Conservation (phyloP, 1,140 invertebrate species). For the Lordiphosa clarofinis region DNA sequence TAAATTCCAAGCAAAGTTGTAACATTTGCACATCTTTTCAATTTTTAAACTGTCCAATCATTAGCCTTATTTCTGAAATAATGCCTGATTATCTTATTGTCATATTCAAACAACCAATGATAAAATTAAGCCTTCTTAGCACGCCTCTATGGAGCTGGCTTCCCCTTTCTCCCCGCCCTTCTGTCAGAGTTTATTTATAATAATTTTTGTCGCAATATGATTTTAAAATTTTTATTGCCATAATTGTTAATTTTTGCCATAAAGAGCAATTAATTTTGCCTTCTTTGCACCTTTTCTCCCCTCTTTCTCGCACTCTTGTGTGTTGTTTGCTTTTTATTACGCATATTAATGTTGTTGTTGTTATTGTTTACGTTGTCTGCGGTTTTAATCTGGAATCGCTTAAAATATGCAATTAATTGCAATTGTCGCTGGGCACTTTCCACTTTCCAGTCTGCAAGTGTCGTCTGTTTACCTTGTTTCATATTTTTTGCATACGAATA, state of each 20-base stretch:
- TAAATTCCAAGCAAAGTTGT: too few relatives aligned
- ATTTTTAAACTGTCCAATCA: too few relatives aligned
- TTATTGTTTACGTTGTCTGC: slow-evolving; percentile 58
- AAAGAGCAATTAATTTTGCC: slow-evolving; percentile 50
- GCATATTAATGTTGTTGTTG: slow-evolving; percentile 24
- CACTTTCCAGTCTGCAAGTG: slow-evolving; percentile 21
- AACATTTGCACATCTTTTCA: too few relatives aligned
- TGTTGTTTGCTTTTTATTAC: slow-evolving; percentile 28
- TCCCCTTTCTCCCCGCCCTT: neutral
- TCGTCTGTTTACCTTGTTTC: slow-evolving; percentile 17
- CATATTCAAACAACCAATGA: slow-evolving; percentile 22
- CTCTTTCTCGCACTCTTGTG: slow-evolving; percentile 1
- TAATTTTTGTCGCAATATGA: slow-evolving; percentile 59
- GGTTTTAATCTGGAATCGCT: slow-evolving; percentile 62
- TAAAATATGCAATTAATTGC: slow-evolving; percentile 69
- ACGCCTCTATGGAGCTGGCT: too few relatives aligned
- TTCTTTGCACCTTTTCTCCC: slow-evolving; percentile 5
- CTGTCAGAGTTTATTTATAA: slow-evolving; percentile 31
- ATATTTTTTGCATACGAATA: slow-evolving; percentile 57
- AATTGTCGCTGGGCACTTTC: slow-evolving; percentile 53
- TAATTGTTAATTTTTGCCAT: slow-evolving; percentile 63
- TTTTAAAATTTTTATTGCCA: slow-evolving; percentile 60
- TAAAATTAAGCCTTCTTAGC: slow-evolving; percentile 27
- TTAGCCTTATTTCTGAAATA: too few relatives aligned
- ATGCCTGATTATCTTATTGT: slow-evolving; percentile 15